A percentile compares a stretch with the other conserved stretches of the same genome.
phyloP scores from a whole-genome alignment of 2,113 vertebrate genomes.

The Poeciliopsis turrubarensis region DNA sequence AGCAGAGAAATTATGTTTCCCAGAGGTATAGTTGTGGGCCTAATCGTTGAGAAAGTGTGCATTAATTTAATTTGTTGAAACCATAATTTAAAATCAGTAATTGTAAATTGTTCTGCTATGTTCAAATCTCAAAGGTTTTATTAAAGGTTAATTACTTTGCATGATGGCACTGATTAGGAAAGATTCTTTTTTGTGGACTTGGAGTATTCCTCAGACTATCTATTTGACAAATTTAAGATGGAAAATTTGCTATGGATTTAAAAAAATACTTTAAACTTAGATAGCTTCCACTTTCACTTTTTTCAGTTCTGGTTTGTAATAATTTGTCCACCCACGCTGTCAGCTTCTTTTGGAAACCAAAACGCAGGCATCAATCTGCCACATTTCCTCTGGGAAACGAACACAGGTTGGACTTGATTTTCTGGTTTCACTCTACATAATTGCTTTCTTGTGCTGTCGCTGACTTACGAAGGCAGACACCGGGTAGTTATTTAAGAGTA shows the following conservation, averaged over 20 bases:
- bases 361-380: conserved; percentile 54
- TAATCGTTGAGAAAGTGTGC: conserved; percentile 27
- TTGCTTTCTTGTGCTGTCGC: conserved; percentile 55
- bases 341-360: conserved; percentile 58
- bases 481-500: conserved; percentile 51
- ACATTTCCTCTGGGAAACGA: conserved; percentile 61
- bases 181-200: conserved; percentile 1
- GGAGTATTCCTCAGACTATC: conserved; percentile 20
- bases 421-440: conserved; percentile 60
- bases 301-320: conserved; percentile 51
- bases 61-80: conserved; percentile 21
- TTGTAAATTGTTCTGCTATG: conserved; percentile 13
- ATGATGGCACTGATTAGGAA: conserved; percentile 32
- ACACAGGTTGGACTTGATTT: conserved; percentile 63
- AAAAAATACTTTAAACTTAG: conserved; percentile 41
- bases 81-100: conserved; percentile 27
- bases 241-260: conserved; percentile 45
- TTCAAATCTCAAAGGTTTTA: conserved; percentile 32
- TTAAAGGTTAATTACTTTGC: conserved; percentile 39
- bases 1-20: conserved; percentile 11
- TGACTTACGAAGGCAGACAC: conserved; percentile 33
- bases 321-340: conserved; percentile 62
- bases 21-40: conserved; percentile 10
- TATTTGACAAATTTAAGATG: conserved; percentile 39
- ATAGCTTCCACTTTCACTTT: conserved; percentile 35